These are phyloP conservation scores for Pseudocheirus occidentalis DNA, from an alignment of 2,797 vertebrate species.

Conservation along the genomic window DNA sequence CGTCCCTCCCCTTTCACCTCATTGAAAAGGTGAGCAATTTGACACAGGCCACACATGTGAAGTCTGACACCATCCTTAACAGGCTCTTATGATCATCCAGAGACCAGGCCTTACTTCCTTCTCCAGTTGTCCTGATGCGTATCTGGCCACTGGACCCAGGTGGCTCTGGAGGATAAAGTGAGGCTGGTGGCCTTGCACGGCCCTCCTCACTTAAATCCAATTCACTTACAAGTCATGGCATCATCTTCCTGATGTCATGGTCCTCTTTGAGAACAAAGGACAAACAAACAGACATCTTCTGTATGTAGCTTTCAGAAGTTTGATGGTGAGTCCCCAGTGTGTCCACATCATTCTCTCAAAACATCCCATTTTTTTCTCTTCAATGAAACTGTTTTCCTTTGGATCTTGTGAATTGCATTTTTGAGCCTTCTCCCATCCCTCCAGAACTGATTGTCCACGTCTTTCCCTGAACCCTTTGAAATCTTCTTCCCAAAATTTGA, in stretches of 20 bases:
- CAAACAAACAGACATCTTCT: background rate
- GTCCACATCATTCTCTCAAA: background rate
- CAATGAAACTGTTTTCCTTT: background rate
- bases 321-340: background rate
- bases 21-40: background rate
- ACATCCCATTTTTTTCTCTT: background rate
- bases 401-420: background rate
- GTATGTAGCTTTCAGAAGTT: background rate
- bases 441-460: background rate
- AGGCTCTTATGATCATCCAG: background rate
- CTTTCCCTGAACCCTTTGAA: background rate
- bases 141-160: too few species aligned
- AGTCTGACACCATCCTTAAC: background rate
- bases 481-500: background rate
- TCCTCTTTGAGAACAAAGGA: too few species aligned
- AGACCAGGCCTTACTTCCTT: background rate
- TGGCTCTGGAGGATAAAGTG: too few species aligned
- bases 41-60: background rate
- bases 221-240: too few species aligned
- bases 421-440: background rate
- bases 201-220: too few species aligned
- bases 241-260: too few species aligned
- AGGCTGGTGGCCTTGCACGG: too few species aligned
- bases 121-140: too few species aligned
- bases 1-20: background rate